Evolutionary conservation across 2,113 vertebrate genomes (phyloP), one percentile per base, ranked within the genome.

Genomic region (Amazona vittata): DNA sequence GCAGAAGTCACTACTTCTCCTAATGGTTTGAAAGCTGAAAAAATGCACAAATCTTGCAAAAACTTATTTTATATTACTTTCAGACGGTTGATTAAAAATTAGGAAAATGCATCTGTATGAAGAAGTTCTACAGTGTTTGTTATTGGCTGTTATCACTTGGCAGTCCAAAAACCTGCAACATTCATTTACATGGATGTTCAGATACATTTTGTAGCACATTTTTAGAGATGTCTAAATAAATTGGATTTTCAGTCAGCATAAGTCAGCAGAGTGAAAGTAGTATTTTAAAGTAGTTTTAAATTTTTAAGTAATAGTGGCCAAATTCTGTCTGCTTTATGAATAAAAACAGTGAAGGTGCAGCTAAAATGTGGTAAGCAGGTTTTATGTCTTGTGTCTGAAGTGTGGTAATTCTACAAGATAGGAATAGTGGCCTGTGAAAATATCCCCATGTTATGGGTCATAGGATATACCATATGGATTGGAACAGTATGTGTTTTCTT

Each of bases 361-460:
- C 24, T 82, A 31, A 88, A 53, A 15, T 68, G 24, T 10, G 15
- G 4, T 41, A 6, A 81, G 6, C 6, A 73, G 31, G 6, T 82
- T 71, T 76, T 76, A 63, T 7, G 2, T 62, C 10, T n/a, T 10
- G 2, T 59, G 12, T 74, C 12, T 83, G 74, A 15, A 63, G 18
- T 50, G 15, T 67, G 29, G 28, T 67, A 37, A 31, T 75, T 86
- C 62, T 50, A 41, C 59, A 31, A 20, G 13, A 41, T 37, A 47
- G 33, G 6, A 79, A 47, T 49, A 52, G 60, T 18, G 82, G 26
- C 29, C 19, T 74, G 25, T 62, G 75, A 73, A 63, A 90, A 75
- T 14, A 64, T 11, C 12, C 9, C 6, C 13, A 3, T n/a, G 29
- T 41, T 53, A 43, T 0, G 1, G 31, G 35, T 21, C 16, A 8